Evolutionary conservation across 2,888 invertebrate species (phyloP), one percentile per base, ranked within the genome.

Genomic region (Piscicola geometra): DNA sequence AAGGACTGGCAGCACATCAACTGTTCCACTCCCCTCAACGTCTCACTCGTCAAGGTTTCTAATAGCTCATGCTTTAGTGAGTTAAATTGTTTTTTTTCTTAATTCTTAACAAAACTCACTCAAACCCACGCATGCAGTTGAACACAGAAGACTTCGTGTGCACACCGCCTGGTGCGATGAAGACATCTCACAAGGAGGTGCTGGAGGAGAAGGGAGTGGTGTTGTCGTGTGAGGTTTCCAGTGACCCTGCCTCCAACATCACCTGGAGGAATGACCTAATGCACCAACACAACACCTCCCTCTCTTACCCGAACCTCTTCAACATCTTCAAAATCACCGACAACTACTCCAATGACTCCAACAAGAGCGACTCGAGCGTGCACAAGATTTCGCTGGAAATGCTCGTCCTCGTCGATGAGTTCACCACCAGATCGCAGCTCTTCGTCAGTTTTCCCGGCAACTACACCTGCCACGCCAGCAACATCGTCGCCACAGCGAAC

Each of bases 391-490:
- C 25, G 60, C 60, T 56, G 21, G 60, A 56, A 56, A n/a, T 56
- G 21, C 60, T 56, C 15, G 60, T 56, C 3, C n/a, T 56, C n/a
- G 60, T 56, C 21, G 25, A 56, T 21, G 60, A 56, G 12, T 56
- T 25, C 60, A 56, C 60, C n/a, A 56, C 60, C 25, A 25, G 32
- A 15, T 67, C 73, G 35, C 32, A 56, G 12, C 33, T 73, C n/a
- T 64, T 32, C 64, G 35, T 73, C 64, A 50, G 52, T 12, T 35
- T 25, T 1, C 64, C 73, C 25, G 73, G 73, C 56, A 73, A 73
- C 41, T 73, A 60, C 73, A 73, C 73, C 21, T 73, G 73, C 36
- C 33, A 56, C 35, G 73, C 60, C 47, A 64, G 3, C n/a, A 73
- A 64, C 30, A 33, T 47, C 1, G 60, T 64, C 21, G 73, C 56